Evolutionary conservation across 2,888 invertebrate genomes (phyloP), one percentile per base, ranked within the genome.

Genomic region (Luffia ferchaultella): DNA sequence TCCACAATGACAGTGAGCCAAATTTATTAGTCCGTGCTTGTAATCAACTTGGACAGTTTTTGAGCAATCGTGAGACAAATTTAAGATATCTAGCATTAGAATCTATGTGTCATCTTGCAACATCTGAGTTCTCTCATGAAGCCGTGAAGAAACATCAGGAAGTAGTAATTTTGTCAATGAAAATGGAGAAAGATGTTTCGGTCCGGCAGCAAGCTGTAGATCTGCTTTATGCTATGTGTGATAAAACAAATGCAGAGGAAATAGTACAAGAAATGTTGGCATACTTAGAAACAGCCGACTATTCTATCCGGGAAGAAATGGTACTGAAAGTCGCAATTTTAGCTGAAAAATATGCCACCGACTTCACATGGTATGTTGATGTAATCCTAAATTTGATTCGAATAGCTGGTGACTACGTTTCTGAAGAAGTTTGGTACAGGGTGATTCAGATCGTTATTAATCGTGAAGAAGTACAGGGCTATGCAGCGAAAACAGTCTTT

Each of bases 81-180:
- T 86, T 99, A 60, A 90, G 98, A 61, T 99, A 99, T 73, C 85
- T 99, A 67, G 99, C 99, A 19, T 87, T 99, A 53, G 99, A 99
- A 74, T 98, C 98, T 20, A 98, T 99, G 98, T 99, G 99, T 76
- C 93, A 98, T 73, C 86, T 99, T 67, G 98, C 99, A 46, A 98
- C 97, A 16, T 98, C 98, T 0, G 99, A 99, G 79, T 98, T 98
- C 77, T 98, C 98, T 20, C 98, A 99, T 76, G 99, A 99, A 73
- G 99, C 98, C 57, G 98, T 99, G 15, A 99, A 99, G 74, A 99
- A 99, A 68, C 99, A 99, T 70, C 98, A 99, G 76, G 98, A 99
- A 84, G 98, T 98, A 46, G 98, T 99, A 46, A 98, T 99, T 63
- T 88, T 97, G 49, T 98, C 99, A 2, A 94, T 99, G 90, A 99